Evolutionary conservation across 1,140 invertebrate genomes (phyloP).

Genomic region (Uloborus diversus): DNA sequence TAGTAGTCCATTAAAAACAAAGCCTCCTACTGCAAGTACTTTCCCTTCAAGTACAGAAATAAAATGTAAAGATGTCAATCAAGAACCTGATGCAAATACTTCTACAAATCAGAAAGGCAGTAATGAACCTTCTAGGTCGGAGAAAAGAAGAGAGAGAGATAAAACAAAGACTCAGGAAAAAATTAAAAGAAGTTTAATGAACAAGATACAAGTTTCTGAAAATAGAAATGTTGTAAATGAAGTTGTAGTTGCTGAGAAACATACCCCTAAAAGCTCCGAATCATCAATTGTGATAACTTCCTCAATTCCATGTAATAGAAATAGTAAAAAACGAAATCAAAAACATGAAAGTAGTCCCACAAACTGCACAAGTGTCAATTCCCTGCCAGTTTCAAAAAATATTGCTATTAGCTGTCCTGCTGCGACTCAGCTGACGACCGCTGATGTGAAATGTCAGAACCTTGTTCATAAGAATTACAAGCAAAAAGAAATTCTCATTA

Average conservation of each 20-base stretch:
- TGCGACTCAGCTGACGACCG: neutral
- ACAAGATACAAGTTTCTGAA: neutral
- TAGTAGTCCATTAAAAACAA: constrained; percentile 28
- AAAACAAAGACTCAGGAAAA: constrained; percentile 43
- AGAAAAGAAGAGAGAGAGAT: constrained; percentile 14
- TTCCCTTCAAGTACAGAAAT: neutral
- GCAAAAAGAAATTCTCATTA: constrained; percentile 26
- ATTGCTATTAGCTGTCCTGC: neutral
- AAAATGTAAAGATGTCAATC: neutral
- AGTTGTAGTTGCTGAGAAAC: constrained; percentile 26
- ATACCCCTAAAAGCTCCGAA: constrained; percentile 12
- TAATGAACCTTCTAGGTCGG: neutral
- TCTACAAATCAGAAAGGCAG: neutral
- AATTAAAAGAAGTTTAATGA: constrained; percentile 23
- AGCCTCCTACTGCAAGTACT: neutral
- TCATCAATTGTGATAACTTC: constrained; percentile 34
- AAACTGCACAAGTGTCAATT: constrained; percentile 16
- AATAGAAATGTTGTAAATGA: constrained; percentile 4
- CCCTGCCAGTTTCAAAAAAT: constrained; percentile 5
- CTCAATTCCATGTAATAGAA: neutral
- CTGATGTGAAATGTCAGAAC: constrained; percentile 24
- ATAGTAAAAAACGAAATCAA: constrained; percentile 42
- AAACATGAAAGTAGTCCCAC: constrained; percentile 29
- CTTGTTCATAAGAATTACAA: constrained; percentile 34
- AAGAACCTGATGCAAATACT: neutral